Evolutionary conservation across 2,888 invertebrate species (phyloP), one percentile per base, ranked within the genome.

Genomic region (Catonia carolina): DNA sequence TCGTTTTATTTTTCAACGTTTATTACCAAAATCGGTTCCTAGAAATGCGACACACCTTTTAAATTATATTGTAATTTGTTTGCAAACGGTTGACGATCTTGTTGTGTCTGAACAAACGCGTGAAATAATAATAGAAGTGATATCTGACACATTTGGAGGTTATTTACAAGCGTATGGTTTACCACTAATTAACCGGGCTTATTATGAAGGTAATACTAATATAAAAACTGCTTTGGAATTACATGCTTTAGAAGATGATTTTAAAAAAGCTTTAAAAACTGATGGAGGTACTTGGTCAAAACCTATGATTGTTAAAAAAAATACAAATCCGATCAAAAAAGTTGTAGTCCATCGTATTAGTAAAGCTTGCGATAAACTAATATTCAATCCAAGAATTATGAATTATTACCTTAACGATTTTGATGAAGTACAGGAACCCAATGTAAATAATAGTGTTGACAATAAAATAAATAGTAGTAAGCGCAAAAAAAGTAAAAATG

Each of bases 201-300:
- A 76, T 69, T 85, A 85, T 62, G 78, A 79, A 4, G 85, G 84
- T 0, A 74, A 75, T 10, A 71, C 83, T 1, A 74, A 78, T 37
- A 78, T 77, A 66, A 69, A 73, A 1, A 78, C 77, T 47, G 77
- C 79, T 18, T 66, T 75, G n/a, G 78, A 76, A 64, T 67, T 83
- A 1, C 76, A 76, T 59, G 71, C 77, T 41, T 73, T 82, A 6
- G 79, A 78, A 63, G 75, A 79, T 2, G 78, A 81, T 61, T 66
- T 84, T 7, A 82, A 80, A 66, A 70, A 68, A 53, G 79, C 76
- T 63, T 67, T 85, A 60, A 70, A 74, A 14, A 83, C 81, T 0
- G 76, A 81, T 61, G 84, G 84, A 0, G 69, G 69, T 15, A 77
- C 77, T 1, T 85, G 85, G 85, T 71, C 72, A 1, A 66, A 62